These are phyloP conservation scores for Colostygia pectinataria DNA, from an alignment of 2,888 invertebrate genomes.

Conservation along the genomic window DNA sequence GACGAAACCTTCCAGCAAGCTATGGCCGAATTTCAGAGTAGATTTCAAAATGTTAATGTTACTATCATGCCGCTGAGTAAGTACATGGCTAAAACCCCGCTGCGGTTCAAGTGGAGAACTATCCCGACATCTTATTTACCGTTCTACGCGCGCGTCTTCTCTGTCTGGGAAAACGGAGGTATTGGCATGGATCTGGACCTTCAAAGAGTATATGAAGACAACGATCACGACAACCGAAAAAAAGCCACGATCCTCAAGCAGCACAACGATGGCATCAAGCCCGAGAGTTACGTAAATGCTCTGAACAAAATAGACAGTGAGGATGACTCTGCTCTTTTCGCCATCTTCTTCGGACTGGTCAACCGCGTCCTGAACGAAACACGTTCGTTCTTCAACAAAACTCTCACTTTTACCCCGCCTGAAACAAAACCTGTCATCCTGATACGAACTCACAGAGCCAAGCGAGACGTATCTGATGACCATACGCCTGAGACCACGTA, in stretches of 20 bases:
- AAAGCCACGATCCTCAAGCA: constrained; percentile 58
- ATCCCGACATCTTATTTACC: constrained; percentile 67
- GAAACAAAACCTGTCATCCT: constrained; percentile 15
- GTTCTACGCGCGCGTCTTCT: constrained; percentile 77
- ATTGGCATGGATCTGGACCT: constrained; percentile 65
- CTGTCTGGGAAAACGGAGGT: constrained; percentile 82
- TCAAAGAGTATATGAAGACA: constrained; percentile 48
- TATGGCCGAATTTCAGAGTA: constrained; percentile 52
- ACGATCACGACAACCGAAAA: constrained; percentile 45
- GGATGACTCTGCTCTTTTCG: constrained; percentile 53
- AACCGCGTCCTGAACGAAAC: constrained; percentile 57
- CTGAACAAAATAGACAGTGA: constrained; percentile 54
- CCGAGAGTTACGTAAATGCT: constrained; percentile 52
- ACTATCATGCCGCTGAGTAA: constrained; percentile 61
- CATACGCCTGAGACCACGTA: constrained; percentile 15
- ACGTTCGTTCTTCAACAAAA: constrained; percentile 48
- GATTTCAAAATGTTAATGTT: constrained; percentile 68
- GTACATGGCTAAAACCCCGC: constrained; percentile 75
- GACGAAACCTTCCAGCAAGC: constrained; percentile 49
- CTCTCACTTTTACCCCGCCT: constrained; percentile 34
- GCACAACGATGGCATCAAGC: constrained; percentile 63
- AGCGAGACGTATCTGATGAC: constrained; percentile 43
- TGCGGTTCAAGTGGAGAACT: constrained; percentile 73
- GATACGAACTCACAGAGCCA: constrained; percentile 51
- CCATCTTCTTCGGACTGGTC: constrained; percentile 49